These are phyloP conservation scores for Pharmacophagus antenor DNA, from an alignment of 2,888 invertebrate species.

Conservation along the genomic window DNA sequence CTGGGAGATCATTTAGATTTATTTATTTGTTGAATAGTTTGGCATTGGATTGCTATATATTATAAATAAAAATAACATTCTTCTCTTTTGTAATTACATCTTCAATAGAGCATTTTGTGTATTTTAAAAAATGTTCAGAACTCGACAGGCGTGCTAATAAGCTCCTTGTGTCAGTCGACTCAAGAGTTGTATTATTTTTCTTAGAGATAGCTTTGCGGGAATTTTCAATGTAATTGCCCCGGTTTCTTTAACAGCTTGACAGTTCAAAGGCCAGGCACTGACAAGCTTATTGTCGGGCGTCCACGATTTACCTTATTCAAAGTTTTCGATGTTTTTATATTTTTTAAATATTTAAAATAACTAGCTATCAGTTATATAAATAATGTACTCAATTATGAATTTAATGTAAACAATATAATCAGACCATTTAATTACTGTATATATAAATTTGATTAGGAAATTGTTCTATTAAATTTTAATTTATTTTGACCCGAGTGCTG, in stretches of 20 bases:
- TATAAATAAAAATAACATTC: background rate
- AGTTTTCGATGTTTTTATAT: conserved; percentile 63
- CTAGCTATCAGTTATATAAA: conserved; percentile 39
- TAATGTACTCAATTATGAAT: background rate
- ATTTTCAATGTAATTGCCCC: conserved; percentile 80
- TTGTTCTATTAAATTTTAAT: conserved; percentile 31
- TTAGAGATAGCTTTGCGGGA: conserved; percentile 73
- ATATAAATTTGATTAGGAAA: conserved; percentile 22
- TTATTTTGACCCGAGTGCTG: conserved; percentile 47
- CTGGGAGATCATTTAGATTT: background rate
- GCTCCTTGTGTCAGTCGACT: conserved; percentile 67
- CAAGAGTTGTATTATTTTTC: conserved; percentile 72
- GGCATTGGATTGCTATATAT: background rate
- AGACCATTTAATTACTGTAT: conserved; percentile 24
- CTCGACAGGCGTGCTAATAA: conserved; percentile 68
- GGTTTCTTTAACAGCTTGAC: conserved; percentile 76
- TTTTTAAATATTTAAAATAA: conserved; percentile 54
- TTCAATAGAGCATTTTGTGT: background rate
- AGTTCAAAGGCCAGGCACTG: conserved; percentile 76
- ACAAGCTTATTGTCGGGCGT: conserved; percentile 78
- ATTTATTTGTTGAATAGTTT: background rate
- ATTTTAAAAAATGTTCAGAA: background rate
- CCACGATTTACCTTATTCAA: conserved; percentile 77
- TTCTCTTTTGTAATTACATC: background rate
- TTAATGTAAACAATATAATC: background rate